A percentile compares a stretch with the other conserved stretches of the same genome.
phyloP scores from a whole-genome alignment of 2,888 invertebrate species.

The Tiliacea aurago region DNA sequence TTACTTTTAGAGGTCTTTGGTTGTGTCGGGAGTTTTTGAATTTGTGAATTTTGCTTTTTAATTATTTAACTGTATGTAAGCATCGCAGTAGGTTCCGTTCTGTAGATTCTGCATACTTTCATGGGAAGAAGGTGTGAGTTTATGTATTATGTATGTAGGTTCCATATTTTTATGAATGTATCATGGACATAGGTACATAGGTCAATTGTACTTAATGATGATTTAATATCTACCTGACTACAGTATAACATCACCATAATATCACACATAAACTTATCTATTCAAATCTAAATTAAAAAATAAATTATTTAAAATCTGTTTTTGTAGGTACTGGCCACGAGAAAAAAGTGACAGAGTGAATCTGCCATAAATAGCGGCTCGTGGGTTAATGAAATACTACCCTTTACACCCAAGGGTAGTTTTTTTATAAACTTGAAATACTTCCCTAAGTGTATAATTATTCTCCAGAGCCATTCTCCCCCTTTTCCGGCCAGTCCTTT shows the following conservation, averaged over 20 bases:
- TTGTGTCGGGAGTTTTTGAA: too few species aligned
- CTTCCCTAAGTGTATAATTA: constrained; percentile 44
- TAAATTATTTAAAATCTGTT: background rate
- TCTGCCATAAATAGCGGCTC: constrained; percentile 4
- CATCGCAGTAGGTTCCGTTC: too few species aligned
- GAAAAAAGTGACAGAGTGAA: background rate
- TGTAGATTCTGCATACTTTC: too few species aligned
- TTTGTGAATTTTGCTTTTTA: background rate
- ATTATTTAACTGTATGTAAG: constrained; percentile 7
- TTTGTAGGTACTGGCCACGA: background rate
- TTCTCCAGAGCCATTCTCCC: constrained; percentile 33
- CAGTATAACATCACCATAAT: background rate
- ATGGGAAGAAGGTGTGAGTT: too few species aligned
- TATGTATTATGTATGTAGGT: background rate
- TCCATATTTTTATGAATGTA: background rate
- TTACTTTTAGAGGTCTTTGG: too few species aligned
- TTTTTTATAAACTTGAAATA: constrained; percentile 38
- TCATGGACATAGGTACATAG: background rate
- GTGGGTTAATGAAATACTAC: constrained; percentile 6
- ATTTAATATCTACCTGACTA: background rate
- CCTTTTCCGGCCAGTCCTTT: constrained; percentile 44
- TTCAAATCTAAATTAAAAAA: background rate
- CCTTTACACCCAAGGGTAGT: constrained; percentile 29
- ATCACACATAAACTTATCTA: background rate
- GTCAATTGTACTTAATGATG: background rate